Evolutionary conservation across 2,797 vertebrate genomes (phyloP).

Genomic region (Nyctalus aviator): DNA sequence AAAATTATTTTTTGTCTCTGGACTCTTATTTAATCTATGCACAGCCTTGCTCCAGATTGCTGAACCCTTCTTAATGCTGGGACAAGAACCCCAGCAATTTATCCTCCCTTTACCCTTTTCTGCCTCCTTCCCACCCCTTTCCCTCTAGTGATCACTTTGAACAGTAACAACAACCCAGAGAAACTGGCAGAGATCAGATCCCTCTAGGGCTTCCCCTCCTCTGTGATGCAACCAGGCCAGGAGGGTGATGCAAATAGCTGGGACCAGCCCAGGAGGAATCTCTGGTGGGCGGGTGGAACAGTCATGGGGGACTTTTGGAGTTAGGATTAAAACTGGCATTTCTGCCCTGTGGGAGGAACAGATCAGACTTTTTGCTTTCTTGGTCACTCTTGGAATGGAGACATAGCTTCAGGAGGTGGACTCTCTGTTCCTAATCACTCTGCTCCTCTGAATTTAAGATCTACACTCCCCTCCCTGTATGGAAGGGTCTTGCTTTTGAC

Average conservation of each 20-base stretch:
- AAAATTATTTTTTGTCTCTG: too few species aligned
- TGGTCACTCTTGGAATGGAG: background rate
- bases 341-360: constrained; percentile 64
- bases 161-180: background rate
- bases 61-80: too few species aligned
- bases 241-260: constrained; percentile 67
- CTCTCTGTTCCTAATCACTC: background rate
- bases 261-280: constrained; percentile 39
- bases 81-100: too few species aligned
- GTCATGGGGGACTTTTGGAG: constrained; percentile 60
- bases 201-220: constrained; percentile 63
- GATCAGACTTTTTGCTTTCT: constrained; percentile 68
- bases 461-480: too few species aligned
- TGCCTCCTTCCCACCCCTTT: background rate
- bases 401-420: background rate
- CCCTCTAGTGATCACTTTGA: constrained; percentile 34
- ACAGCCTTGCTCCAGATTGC: too few species aligned
- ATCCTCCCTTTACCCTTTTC: background rate
- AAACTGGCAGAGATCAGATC: constrained; percentile 57
- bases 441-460: background rate
- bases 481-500: background rate
- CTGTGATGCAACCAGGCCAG: constrained; percentile 55
- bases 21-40: too few species aligned
- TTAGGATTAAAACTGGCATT: constrained; percentile 49
- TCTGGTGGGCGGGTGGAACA: constrained; percentile 27